phyloP scores from a whole-genome alignment of 1,140 invertebrate genomes.

The Leguminivora glycinivorella region DNA sequence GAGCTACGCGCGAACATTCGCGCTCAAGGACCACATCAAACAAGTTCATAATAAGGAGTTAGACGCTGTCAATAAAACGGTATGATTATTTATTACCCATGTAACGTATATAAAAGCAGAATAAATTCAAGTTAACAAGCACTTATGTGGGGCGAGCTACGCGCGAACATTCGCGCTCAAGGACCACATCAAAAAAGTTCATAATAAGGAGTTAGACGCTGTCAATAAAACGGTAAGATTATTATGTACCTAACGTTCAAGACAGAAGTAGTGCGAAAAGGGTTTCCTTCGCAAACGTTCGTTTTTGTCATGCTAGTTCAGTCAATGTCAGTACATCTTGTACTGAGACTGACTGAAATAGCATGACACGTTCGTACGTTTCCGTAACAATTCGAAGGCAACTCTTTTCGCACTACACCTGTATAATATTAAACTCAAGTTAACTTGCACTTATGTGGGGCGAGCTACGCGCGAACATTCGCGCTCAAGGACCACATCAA shows the following conservation, averaged over 20 bases:
- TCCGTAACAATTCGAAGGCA: too few species aligned
- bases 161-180: slow-evolving; percentile 85
- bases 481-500: slow-evolving; percentile 86
- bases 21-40: slow-evolving; percentile 85
- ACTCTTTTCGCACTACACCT: too few species aligned
- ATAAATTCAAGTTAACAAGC: slow-evolving; percentile 85
- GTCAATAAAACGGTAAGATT: slow-evolving; percentile 21
- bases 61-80: slow-evolving; percentile 25
- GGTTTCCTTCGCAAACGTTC: too few species aligned
- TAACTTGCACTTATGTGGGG: slow-evolving; percentile 85
- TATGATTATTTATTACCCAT: not conserved
- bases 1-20: slow-evolving; percentile 85
- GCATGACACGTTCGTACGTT: too few species aligned
- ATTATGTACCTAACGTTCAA: slow-evolving; percentile 74
- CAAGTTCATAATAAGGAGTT: slow-evolving; percentile 72
- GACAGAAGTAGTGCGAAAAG: too few species aligned
- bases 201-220: slow-evolving; percentile 46
- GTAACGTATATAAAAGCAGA: slow-evolving; percentile 80
- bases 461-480: slow-evolving; percentile 85
- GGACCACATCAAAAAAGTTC: slow-evolving; percentile 83
- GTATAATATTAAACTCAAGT: slow-evolving; percentile 85
- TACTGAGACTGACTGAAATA: too few species aligned
- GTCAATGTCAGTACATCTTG: too few species aligned
- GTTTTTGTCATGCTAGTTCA: too few species aligned
- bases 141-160: slow-evolving; percentile 86